Conservation (phyloP, 2,797 vertebrate genomes). For the Percopsis omiscomaycus region DNA sequence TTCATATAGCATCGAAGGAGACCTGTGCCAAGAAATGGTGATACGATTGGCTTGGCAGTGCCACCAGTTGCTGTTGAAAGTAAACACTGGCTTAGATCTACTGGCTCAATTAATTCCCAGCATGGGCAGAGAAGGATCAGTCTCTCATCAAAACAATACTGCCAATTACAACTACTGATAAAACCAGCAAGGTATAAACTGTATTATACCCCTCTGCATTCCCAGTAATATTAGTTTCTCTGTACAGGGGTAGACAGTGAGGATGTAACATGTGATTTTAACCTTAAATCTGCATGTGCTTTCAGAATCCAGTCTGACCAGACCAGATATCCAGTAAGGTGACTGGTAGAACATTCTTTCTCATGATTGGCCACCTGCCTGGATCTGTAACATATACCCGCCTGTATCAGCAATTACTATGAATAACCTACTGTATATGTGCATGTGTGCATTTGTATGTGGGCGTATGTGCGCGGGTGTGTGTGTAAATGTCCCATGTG, state of each 20-base stretch:
- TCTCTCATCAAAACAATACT: conserved; percentile 56
- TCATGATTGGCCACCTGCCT: too few species aligned
- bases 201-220: too few species aligned
- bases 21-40: not conserved
- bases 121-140: conserved; percentile 36
- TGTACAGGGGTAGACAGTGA: too few species aligned
- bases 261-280: too few species aligned
- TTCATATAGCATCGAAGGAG: not conserved
- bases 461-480: not conserved
- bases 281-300: too few species aligned
- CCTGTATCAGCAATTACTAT: too few species aligned
- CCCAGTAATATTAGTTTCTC: too few species aligned
- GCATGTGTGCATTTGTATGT: not conserved
- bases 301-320: too few species aligned
- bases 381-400: not conserved
- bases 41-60: too few species aligned
- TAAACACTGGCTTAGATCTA: conserved; percentile 36
- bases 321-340: too few species aligned
- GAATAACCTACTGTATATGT: not conserved
- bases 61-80: not conserved
- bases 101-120: conserved; percentile 38
- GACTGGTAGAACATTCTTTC: too few species aligned
- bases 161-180: conserved; percentile 18
- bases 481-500: not conserved
- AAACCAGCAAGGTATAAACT: not conserved